phyloP scores from a whole-genome alignment of 2,797 vertebrate genomes.

The Lacerta agilis region DNA sequence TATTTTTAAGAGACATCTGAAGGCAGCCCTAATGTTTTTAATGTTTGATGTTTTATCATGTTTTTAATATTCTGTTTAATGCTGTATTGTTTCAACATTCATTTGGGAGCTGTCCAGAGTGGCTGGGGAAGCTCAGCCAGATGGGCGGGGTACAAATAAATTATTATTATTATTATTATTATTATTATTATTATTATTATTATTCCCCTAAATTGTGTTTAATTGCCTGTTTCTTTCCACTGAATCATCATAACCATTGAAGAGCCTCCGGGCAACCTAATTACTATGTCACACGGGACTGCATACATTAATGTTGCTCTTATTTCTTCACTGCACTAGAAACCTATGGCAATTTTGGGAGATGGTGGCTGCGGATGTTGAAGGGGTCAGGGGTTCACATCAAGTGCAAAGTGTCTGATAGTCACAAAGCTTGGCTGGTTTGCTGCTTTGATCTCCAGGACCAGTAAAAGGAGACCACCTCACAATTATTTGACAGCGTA shows the following conservation, averaged over 20 bases:
- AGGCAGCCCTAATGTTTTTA: too few species aligned
- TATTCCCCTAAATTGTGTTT: slow-evolving; percentile 1
- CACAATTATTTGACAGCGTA: neutral
- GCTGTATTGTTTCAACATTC: too few species aligned
- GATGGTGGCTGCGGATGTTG: neutral
- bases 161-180: too few species aligned
- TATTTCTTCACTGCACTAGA: neutral
- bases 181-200: too few species aligned
- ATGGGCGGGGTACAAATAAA: too few species aligned
- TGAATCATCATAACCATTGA: slow-evolving; percentile 11
- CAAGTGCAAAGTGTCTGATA: neutral
- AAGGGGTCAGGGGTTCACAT: neutral
- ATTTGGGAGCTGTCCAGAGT: too few species aligned
- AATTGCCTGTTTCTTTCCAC: neutral
- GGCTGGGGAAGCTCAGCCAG: too few species aligned
- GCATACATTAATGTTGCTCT: neutral
- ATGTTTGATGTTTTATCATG: too few species aligned
- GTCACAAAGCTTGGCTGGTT: neutral
- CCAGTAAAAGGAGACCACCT: neutral
- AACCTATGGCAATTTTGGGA: neutral
- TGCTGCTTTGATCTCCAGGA: neutral
- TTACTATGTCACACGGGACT: rapidly evolving
- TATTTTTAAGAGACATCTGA: too few species aligned
- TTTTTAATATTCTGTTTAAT: too few species aligned
- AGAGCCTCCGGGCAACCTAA: neutral